These are phyloP conservation scores for Nylanderia fulva DNA, from an alignment of 1,140 invertebrate species.

Conservation along the genomic window DNA sequence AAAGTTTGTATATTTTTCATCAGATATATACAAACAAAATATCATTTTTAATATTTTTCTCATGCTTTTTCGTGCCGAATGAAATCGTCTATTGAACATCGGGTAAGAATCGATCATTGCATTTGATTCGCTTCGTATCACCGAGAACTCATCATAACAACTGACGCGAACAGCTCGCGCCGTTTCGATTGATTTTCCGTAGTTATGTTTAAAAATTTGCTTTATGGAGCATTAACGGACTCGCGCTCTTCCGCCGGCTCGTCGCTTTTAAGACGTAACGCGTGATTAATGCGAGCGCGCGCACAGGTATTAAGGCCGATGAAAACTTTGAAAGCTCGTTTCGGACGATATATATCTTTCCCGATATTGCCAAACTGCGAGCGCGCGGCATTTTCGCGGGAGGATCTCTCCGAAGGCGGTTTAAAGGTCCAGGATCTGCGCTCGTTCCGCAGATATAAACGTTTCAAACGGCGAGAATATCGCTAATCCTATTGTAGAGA, in stretches of 20 bases:
- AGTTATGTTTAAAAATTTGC: constrained; percentile 49
- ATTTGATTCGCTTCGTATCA: constrained; percentile 10
- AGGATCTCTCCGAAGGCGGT: constrained; percentile 26
- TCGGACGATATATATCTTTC: constrained; percentile 57
- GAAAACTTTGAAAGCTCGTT: constrained; percentile 56
- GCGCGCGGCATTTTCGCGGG: constrained; percentile 47
- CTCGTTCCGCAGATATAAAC: constrained; percentile 51
- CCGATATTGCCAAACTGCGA: constrained; percentile 48
- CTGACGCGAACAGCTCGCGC: background rate
- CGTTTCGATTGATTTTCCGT: constrained; percentile 37
- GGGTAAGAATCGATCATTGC: constrained; percentile 9
- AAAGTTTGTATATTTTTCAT: background rate
- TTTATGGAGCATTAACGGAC: constrained; percentile 40
- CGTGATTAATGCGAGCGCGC: constrained; percentile 44
- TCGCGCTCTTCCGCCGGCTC: constrained; percentile 11
- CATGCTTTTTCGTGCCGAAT: constrained; percentile 59
- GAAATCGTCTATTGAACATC: constrained; percentile 23
- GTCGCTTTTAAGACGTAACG: constrained; percentile 44
- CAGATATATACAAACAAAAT: no score
- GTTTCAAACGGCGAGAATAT: constrained; percentile 56
- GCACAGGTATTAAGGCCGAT: constrained; percentile 39
- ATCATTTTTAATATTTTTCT: background rate
- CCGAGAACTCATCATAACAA: background rate
- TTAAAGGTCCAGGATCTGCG: constrained; percentile 27
- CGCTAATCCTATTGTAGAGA: constrained; percentile 60